phyloP scores from a whole-genome alignment of 2,113 vertebrate species.

The Origma solitaria region DNA sequence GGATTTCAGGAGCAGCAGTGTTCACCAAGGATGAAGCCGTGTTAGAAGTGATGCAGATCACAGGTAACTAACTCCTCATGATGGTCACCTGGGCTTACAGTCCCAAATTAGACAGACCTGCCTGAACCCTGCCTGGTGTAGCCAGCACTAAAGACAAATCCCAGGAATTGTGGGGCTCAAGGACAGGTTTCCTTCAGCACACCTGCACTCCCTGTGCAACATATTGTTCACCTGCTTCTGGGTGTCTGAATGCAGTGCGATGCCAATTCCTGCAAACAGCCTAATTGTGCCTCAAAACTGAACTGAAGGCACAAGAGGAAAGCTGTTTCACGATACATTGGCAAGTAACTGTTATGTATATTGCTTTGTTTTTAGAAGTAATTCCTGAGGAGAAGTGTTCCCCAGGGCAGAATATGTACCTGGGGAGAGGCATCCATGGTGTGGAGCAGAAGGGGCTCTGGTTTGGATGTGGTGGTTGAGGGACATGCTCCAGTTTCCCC shows the following conservation, averaged over 20 bases:
- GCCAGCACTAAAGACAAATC: not conserved
- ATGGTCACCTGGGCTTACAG: not conserved
- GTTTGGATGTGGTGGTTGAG: not conserved
- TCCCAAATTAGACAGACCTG: not conserved
- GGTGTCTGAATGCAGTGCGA: not conserved
- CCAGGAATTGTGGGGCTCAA: not conserved
- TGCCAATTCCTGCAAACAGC: not conserved
- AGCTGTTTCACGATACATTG: not conserved
- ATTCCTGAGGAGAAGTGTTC: not conserved
- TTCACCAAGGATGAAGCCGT: not conserved
- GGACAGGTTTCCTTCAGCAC: not conserved
- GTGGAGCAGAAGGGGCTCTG: not conserved
- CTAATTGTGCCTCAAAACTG: not conserved
- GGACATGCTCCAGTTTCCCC: not conserved
- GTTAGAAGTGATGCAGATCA: not conserved
- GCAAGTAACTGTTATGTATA: not conserved
- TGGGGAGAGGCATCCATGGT: not conserved
- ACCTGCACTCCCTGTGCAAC: not conserved
- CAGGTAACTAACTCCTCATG: slow-evolving; percentile 50
- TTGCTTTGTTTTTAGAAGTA: not conserved
- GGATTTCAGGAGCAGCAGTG: slow-evolving; percentile 47
- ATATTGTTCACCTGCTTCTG: not conserved
- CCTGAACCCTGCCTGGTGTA: not conserved
- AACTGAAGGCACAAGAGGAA: not conserved
- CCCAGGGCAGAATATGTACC: not conserved